These are phyloP conservation scores for Agapornis canus DNA, from an alignment of 2,797 vertebrate species.

Conservation along the genomic window DNA sequence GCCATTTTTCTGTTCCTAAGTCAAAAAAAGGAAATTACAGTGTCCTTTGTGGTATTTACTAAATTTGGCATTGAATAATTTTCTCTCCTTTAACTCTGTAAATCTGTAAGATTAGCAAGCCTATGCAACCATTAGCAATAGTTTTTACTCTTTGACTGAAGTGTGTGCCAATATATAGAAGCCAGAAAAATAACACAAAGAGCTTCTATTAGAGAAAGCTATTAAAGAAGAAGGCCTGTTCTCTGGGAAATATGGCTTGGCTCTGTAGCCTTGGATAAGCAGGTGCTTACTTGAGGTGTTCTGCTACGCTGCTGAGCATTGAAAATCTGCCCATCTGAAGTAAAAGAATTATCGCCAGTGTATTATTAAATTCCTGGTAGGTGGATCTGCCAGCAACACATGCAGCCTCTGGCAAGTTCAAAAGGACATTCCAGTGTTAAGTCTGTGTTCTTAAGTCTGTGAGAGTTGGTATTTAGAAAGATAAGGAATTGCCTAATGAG, in stretches of 20 bases:
- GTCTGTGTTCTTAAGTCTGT: fast-evolving
- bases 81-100: not conserved
- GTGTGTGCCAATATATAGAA: not conserved
- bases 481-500: not conserved
- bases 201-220: not conserved
- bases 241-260: not conserved
- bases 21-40: not conserved
- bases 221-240: not conserved
- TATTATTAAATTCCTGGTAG: not conserved
- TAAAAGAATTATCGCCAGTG: not conserved
- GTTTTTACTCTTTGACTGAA: not conserved
- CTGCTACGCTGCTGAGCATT: fast-evolving
- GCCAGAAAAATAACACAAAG: not conserved
- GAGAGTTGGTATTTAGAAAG: not conserved
- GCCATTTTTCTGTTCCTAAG: not conserved
- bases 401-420: not conserved
- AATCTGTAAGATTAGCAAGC: not conserved
- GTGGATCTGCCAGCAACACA: not conserved
- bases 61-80: not conserved
- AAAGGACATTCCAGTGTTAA: not conserved
- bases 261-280: not conserved
- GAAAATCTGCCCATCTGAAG: not conserved
- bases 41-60: not conserved
- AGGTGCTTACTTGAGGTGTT: not conserved
- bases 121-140: not conserved